These are phyloP conservation scores for Acinonyx jubatus DNA, from an alignment of 2,113 vertebrate genomes.

Conservation along the genomic window DNA sequence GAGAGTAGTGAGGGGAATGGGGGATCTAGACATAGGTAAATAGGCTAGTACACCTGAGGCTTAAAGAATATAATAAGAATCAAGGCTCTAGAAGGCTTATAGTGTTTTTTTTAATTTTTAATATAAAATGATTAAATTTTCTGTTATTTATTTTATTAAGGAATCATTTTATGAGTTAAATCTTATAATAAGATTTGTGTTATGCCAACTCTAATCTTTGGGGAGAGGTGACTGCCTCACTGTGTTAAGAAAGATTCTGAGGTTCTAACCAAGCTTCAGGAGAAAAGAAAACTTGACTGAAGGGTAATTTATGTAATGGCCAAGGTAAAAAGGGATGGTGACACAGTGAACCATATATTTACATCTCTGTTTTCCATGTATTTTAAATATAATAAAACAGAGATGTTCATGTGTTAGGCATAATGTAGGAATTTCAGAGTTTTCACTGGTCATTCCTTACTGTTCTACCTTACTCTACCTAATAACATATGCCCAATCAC, in stretches of 20 bases:
- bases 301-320: background rate
- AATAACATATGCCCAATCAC: background rate
- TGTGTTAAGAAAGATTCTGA: background rate
- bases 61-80: background rate
- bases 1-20: background rate
- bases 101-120: background rate
- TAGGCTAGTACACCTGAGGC: rapidly evolving
- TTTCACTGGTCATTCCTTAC: background rate
- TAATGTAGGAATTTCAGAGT: background rate
- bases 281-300: background rate
- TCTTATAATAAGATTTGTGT: background rate
- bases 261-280: background rate
- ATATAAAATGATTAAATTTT: background rate
- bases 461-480: background rate
- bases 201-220: background rate
- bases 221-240: background rate
- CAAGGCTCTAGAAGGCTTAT: background rate
- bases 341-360: background rate
- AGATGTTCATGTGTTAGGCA: background rate
- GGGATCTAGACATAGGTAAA: background rate
- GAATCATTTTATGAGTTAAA: background rate
- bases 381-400: background rate
- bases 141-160: background rate
- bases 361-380: background rate
- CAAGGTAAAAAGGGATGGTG: background rate